phyloP scores from a whole-genome alignment of 2,888 invertebrate species.

The Dolichopus griseipennis region DNA sequence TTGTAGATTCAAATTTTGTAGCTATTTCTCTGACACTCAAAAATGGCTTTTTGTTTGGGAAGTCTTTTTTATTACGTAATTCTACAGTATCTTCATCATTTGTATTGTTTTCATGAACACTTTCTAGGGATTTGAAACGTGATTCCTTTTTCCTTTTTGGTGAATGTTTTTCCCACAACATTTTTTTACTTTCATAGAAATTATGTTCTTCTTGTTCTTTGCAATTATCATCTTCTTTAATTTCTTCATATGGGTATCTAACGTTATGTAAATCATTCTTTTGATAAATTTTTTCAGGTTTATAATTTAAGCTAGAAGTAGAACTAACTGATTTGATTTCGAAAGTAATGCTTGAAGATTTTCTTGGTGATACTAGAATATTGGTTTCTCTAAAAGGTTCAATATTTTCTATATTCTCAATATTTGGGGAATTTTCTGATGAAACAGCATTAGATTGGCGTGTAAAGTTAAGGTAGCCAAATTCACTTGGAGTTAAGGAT shows the following conservation, averaged over 20 bases:
- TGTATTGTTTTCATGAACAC: neutral
- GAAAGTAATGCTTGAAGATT: neutral
- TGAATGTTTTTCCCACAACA: conserved; percentile 24
- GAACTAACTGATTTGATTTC: conserved; percentile 29
- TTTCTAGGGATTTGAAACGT: conserved; percentile 24
- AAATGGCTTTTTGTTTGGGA: conserved; percentile 10
- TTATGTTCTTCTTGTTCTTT: conserved; percentile 39
- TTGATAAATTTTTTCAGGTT: conserved; percentile 16
- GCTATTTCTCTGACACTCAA: conserved; percentile 55
- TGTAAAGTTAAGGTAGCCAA: conserved; percentile 42
- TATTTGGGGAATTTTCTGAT: conserved; percentile 39
- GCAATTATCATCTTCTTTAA: neutral
- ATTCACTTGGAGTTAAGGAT: conserved; percentile 44
- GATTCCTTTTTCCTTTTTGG: conserved; percentile 24
- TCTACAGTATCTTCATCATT: neutral
- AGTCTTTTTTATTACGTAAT: conserved; percentile 17
- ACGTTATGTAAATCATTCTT: conserved; percentile 9
- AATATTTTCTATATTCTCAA: conserved; percentile 23
- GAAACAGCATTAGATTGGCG: conserved; percentile 41
- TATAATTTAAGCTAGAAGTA: neutral
- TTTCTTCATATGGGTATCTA: neutral
- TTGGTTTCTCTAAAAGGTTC: conserved; percentile 21
- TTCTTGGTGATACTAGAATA: conserved; percentile 37
- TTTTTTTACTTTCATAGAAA: conserved; percentile 29
- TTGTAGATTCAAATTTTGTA: conserved; percentile 53